Conservation (phyloP, 2,888 invertebrate species). For the Eueremaeus valkanovi region DNA sequence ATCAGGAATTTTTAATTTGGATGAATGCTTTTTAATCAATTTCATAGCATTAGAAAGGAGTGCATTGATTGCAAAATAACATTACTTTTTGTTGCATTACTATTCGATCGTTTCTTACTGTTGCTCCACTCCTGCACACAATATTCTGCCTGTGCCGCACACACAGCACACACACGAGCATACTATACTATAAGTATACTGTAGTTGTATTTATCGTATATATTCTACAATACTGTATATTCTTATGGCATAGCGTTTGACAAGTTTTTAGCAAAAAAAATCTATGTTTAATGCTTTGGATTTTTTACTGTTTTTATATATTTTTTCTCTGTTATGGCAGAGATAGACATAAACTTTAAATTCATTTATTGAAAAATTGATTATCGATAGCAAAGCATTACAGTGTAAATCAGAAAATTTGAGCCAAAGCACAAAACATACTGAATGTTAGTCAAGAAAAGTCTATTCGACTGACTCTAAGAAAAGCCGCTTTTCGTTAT, state of each 20-base stretch:
- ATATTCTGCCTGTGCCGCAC: background rate
- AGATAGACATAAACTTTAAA: constrained; percentile 20
- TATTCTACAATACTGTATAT: background rate
- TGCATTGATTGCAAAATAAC: constrained; percentile 32
- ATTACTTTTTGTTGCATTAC: constrained; percentile 10
- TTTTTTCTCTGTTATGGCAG: background rate
- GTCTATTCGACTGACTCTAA: too few species aligned
- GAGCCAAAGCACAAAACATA: too few species aligned
- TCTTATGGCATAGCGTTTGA: background rate
- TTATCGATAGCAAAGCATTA: too few species aligned
- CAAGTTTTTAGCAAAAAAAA: constrained; percentile 1
- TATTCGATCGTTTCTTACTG: constrained; percentile 17
- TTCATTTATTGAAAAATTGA: constrained; percentile 31
- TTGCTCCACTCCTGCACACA: background rate
- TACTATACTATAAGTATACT: too few species aligned
- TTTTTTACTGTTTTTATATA: background rate
- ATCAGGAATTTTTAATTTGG: constrained; percentile 28
- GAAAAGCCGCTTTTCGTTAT: too few species aligned
- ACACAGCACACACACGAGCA: too few species aligned
- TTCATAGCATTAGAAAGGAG: constrained; percentile 25
- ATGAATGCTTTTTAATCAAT: constrained; percentile 33
- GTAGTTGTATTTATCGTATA: too few species aligned
- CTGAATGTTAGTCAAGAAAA: too few species aligned
- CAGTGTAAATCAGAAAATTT: too few species aligned
- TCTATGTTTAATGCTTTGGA: background rate